These are phyloP conservation scores for Amia ocellicauda DNA, from an alignment of 2,113 vertebrate genomes.

Conservation along the genomic window DNA sequence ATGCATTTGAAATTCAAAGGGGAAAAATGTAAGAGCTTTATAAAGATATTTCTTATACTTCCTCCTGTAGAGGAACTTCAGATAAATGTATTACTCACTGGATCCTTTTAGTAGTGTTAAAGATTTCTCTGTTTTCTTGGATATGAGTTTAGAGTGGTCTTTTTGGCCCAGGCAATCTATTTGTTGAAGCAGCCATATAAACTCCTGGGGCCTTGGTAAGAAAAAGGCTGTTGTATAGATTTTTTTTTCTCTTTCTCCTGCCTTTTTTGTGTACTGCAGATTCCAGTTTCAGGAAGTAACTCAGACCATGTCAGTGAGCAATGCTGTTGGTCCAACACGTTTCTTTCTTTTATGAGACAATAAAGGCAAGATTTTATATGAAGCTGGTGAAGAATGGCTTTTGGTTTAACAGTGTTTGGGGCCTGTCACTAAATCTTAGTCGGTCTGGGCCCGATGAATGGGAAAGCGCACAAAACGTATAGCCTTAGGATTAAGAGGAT, in stretches of 20 bases:
- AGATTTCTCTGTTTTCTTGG: conserved; percentile 28
- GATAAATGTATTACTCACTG: conserved; percentile 33
- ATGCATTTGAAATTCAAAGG: conserved; percentile 8
- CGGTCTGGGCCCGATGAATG: conserved; percentile 48
- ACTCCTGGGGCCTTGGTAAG: conserved; percentile 10
- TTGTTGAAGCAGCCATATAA: conserved; percentile 19
- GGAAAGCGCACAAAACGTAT: conserved; percentile 44
- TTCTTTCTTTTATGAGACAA: conserved; percentile 66
- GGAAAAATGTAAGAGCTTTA: conserved; percentile 9
- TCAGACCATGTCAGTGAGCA: conserved; percentile 51
- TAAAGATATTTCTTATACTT: conserved; percentile 10
- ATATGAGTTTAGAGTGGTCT: conserved; percentile 17
- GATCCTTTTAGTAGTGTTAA: conserved; percentile 27
- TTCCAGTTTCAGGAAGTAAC: conserved; percentile 57
- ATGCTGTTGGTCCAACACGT: conserved; percentile 57
- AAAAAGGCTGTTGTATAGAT: conserved; percentile 28
- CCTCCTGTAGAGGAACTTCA: conserved; percentile 14
- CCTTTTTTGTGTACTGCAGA: conserved; percentile 35
- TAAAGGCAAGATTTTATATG: conserved; percentile 68
- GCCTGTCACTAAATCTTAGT: conserved; percentile 65
- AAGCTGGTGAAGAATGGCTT: conserved; percentile 62
- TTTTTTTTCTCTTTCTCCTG: conserved; percentile 29
- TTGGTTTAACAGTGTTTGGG: conserved; percentile 65
- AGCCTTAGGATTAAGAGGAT: conserved; percentile 54
- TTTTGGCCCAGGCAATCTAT: conserved; percentile 17